Base-by-base conservation (phyloP, 1,140 invertebrate species). In the Asobara japonica region DNA sequence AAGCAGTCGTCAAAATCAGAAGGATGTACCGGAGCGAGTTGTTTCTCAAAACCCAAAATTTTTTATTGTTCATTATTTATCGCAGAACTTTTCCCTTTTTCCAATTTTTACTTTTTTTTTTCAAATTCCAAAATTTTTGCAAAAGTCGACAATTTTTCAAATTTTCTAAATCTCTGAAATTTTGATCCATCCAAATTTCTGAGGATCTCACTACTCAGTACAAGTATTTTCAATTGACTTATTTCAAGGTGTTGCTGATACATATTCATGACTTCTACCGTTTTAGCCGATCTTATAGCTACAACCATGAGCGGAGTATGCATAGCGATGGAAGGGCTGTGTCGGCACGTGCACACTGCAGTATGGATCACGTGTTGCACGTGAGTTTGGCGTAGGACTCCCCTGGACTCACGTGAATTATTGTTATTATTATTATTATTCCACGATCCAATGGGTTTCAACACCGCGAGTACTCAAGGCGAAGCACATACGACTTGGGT, bases 401-500 rank as follows among this genome's bases (percentile, higher is more conserved):
- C 74, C 65, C 66, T 16, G 56, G 22, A 66, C 56, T 31, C 25
- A 69, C 69, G 68, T 69, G 70, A 73, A 78, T 79, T 78, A 76
- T 76, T 81, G 81, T 76, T 81, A 82, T 62, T 62, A 78, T 79
- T 78, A 76, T 76, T 81, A 82, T 76, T 81, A 82, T 62, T 62
- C n/a, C 29, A 62, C 29, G 25, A 62, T 62, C 29, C 25, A 30
- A 31, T 31, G n/a, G 25, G 13, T 62, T 62, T 62, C 60, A 30
- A 62, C 60, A 62, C 27, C 31, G n/a, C 2, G 6, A 2, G 27
- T n/a, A 30, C 60, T 56, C 60, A 62, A 62, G 60, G 29, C 60
- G 16, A 62, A 62, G 31, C 60, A 16, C 60, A 62, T 62, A 56
- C 11, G 22, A 4, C 20, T 25, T 18, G 51, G 22, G 16, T 27